These are phyloP conservation scores for Sarcophaga caerulescens DNA, from an alignment of 2,888 invertebrate genomes.

Conservation along the genomic window DNA sequence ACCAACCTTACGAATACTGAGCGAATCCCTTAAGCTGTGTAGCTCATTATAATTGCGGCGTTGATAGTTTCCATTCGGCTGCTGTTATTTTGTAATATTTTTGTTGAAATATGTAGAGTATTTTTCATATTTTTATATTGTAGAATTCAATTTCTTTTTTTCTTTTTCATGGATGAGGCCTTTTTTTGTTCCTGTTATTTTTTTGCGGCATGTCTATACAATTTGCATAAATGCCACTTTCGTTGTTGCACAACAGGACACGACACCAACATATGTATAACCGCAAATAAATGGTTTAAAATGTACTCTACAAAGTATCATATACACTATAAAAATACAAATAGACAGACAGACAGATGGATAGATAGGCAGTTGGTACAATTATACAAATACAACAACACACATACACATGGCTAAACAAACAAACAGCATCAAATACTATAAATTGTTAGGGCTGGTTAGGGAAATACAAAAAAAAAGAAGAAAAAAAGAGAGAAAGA, in stretches of 20 bases:
- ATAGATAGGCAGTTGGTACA: not conserved
- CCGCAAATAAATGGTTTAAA: conserved; percentile 59
- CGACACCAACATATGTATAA: not conserved
- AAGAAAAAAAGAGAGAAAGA: not conserved
- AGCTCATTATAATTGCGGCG: too few species aligned
- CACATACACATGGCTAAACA: too few species aligned
- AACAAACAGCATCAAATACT: too few species aligned
- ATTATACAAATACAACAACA: too few species aligned
- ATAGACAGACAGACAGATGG: not conserved
- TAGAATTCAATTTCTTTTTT: not conserved
- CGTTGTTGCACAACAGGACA: conserved; percentile 10
- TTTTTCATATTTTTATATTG: not conserved
- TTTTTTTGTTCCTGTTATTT: not conserved
- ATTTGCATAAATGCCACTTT: conserved; percentile 66
- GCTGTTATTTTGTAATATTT: too few species aligned
- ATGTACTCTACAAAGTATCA: conserved; percentile 38
- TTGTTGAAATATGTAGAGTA: too few species aligned
- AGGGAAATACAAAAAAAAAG: not conserved
- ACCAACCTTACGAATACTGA: too few species aligned
- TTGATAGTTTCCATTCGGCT: too few species aligned
- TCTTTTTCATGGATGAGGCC: conserved; percentile 2
- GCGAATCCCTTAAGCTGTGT: too few species aligned
- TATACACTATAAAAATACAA: not conserved
- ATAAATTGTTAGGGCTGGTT: too few species aligned
- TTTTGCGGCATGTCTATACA: conserved; percentile 47